These are phyloP conservation scores for Lumbricus terrestris DNA, from an alignment of 2,888 invertebrate genomes.

Conservation along the genomic window DNA sequence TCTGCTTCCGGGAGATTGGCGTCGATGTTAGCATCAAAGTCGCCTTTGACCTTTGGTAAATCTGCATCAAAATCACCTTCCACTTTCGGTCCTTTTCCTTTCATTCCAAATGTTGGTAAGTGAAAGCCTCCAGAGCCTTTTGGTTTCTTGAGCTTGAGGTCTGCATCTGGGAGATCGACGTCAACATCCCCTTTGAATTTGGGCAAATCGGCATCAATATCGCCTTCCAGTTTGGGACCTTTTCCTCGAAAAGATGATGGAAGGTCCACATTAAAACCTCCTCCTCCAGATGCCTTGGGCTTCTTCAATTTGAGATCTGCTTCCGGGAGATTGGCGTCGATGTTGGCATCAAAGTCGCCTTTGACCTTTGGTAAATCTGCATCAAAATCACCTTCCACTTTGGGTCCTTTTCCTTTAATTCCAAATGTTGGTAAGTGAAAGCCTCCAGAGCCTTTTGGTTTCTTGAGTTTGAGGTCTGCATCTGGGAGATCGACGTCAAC, in stretches of 20 bases:
- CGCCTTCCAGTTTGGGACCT: not conserved
- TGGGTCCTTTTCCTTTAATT: too few species aligned
- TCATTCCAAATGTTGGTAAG: constrained; percentile 21
- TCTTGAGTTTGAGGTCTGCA: constrained; percentile 22
- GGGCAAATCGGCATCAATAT: not conserved
- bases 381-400: not conserved
- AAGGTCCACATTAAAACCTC: constrained; percentile 16
- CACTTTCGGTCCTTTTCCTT: not conserved
- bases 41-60: constrained; percentile 14
- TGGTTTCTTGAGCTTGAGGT: constrained; percentile 22
- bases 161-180: constrained; percentile 19
- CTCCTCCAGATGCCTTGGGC: constrained; percentile 17
- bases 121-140: constrained; percentile 24
- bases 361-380: constrained; percentile 19
- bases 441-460: constrained; percentile 25
- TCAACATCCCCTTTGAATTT: constrained; percentile 5
- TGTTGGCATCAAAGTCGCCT: not conserved
- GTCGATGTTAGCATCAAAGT: not conserved
- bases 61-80: constrained; percentile 10
- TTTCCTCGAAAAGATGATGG: not conserved
- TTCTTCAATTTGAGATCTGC: constrained; percentile 19
- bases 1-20: constrained; percentile 24
- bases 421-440: constrained; percentile 24
- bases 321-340: not conserved
- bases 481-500: constrained; percentile 18